Conservation (phyloP, 1,140 invertebrate genomes). For the Stenopsyche tienmushanensis region DNA sequence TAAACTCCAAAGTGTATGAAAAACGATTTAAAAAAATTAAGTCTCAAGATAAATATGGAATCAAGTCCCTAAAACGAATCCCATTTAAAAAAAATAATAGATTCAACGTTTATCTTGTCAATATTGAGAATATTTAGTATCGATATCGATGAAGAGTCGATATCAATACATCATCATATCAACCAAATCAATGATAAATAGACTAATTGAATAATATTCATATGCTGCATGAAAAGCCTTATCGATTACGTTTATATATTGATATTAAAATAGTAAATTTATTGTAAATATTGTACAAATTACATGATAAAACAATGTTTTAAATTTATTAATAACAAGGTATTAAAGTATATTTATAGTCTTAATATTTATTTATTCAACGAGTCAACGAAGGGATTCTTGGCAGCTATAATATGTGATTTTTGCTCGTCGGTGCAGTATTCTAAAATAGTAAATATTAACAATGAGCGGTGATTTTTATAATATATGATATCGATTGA, state of each 20-base stretch:
- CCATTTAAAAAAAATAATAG: too few species aligned
- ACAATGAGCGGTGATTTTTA: not conserved
- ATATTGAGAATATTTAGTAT: too few species aligned
- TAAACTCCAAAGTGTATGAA: too few species aligned
- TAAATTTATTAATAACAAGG: not conserved
- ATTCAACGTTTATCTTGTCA: too few species aligned
- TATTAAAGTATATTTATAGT: not conserved
- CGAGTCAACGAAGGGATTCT: slow-evolving; percentile 26
- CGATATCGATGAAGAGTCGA: too few species aligned
- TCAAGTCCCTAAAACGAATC: too few species aligned
- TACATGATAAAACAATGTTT: not conserved
- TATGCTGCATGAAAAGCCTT: too few species aligned
- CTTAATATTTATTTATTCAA: slow-evolving; percentile 28
- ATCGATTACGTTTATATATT: slow-evolving; percentile 4
- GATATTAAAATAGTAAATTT: not conserved
- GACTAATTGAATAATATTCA: too few species aligned
- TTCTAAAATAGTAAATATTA: slow-evolving; percentile 41
- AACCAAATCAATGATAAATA: too few species aligned
- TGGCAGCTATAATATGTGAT: slow-evolving; percentile 39
- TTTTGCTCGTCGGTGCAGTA: slow-evolving; percentile 48
- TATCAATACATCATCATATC: too few species aligned
- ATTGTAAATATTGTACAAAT: not conserved
- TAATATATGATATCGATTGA: not conserved
- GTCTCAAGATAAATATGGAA: too few species aligned
- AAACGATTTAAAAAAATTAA: too few species aligned